Conservation (phyloP, 2,797 vertebrate species). For the Alectoris magna region DNA sequence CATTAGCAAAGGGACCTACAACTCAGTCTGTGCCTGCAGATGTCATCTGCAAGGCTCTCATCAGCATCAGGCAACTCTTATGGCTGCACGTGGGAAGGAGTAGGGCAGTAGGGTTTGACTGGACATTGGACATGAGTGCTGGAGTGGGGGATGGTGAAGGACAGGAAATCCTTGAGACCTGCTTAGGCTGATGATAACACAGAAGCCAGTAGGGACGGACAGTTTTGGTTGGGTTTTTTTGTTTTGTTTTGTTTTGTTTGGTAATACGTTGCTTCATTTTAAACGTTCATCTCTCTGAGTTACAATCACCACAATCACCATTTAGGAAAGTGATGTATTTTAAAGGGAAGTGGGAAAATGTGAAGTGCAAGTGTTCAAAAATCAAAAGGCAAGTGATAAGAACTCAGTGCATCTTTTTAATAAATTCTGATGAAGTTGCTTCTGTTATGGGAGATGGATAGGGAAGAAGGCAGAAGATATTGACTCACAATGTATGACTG, state of each 20-base stretch:
- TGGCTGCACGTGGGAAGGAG: neutral
- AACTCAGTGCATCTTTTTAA: neutral
- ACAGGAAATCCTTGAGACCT: neutral
- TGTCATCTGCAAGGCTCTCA: neutral
- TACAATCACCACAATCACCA: neutral
- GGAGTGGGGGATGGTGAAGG: neutral
- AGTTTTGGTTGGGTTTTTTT: neutral
- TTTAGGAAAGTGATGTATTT: neutral
- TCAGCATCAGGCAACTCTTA: neutral
- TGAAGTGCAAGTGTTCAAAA: neutral
- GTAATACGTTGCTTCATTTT: neutral
- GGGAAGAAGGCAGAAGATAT: neutral
- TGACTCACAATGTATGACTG: neutral
- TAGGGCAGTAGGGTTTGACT: neutral
- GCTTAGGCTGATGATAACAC: neutral
- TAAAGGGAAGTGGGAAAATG: neutral
- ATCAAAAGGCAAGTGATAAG: neutral
- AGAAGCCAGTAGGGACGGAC: neutral
- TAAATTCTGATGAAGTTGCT: neutral
- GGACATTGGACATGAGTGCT: neutral
- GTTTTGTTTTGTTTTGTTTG: neutral
- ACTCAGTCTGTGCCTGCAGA: neutral
- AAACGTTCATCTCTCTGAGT: neutral
- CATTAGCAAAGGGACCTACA: neutral
- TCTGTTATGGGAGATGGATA: neutral